Conservation (phyloP, 2,888 invertebrate genomes). For the Drosophila picticornis region DNA sequence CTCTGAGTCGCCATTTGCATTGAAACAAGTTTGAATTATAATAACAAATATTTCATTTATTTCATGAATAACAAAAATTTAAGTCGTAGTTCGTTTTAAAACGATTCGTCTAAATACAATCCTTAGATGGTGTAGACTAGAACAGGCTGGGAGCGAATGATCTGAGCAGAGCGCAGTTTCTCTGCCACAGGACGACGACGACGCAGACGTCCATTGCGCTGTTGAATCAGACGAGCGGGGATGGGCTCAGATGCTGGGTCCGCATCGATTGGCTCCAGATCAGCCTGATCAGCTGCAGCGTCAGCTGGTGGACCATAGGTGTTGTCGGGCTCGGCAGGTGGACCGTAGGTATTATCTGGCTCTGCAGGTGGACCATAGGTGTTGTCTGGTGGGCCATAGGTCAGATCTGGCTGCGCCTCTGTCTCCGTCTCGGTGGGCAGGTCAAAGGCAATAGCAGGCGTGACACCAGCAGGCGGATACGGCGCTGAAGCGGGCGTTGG, state of each 20-base stretch:
- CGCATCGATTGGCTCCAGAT: slow-evolving; percentile 33
- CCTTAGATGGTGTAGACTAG: slow-evolving; percentile 73
- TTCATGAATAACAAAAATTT: slow-evolving; percentile 39
- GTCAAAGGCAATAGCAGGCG: slow-evolving; percentile 77
- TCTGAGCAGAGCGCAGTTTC: slow-evolving; percentile 64
- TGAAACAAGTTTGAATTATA: slow-evolving; percentile 6
- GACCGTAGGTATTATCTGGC: slow-evolving; percentile 70
- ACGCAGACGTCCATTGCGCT: slow-evolving; percentile 62
- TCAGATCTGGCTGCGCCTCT: slow-evolving; percentile 73
- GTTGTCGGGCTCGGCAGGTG: slow-evolving; percentile 65
- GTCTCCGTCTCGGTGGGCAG: slow-evolving; percentile 76
- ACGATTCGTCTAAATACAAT: slow-evolving; percentile 5
- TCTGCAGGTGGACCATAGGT: slow-evolving; percentile 63
- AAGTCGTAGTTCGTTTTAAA: slow-evolving; percentile 37
- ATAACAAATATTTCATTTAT: slow-evolving; percentile 32
- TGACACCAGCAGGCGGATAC: slow-evolving; percentile 79
- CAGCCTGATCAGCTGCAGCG: slow-evolving; percentile 47
- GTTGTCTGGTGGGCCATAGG: slow-evolving; percentile 66
- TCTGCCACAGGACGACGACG: slow-evolving; percentile 57
- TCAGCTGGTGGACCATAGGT: slow-evolving; percentile 72
- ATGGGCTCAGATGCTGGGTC: slow-evolving; percentile 59
- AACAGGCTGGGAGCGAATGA: slow-evolving; percentile 72
- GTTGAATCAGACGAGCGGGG: slow-evolving; percentile 69
- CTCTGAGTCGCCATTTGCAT: neutral
- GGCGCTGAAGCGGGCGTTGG: slow-evolving; percentile 65